Base-by-base conservation (phyloP, 2,113 vertebrate species). In the Plestiodon gilberti region DNA sequence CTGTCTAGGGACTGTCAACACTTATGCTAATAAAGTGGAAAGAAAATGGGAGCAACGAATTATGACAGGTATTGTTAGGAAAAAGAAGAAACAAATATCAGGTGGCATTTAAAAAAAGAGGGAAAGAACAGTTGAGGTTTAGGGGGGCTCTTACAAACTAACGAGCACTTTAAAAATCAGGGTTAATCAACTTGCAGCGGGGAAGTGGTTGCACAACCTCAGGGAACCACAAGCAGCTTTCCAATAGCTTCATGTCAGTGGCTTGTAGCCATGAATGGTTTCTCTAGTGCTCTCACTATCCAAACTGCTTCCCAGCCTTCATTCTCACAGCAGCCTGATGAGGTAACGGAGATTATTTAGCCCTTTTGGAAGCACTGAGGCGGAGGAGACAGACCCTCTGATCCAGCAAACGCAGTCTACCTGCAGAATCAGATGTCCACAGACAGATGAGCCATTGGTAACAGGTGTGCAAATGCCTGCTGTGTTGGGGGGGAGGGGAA, bases 81-180 rank as follows among this genome's bases (percentile, higher is more conserved):
- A 30, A 52, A 52, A 81, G 69, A 64, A 74, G 59, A 74, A 87
- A 87, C 40, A 74, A 75, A 38, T 38, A 80, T 43, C 17, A 25
- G 59, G 20, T 80, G 59, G 8, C 62, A 15, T 48, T n/a, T 40
- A 71, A 70, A 71, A 64, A 75, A 59, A 64, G 40, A 8, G 75
- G 78, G 52, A 75, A 25, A 81, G 57, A 75, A 81, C 22, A 17
- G 71, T 52, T 87, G 85, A 81, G 70, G 70, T 87, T 33, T 52
- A 40, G 38, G 43, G 43, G 78, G 78, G 78, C 61, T 87, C 78
- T 87, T 87, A 87, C 40, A 81, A 87, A 81, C 70, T 87, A 87
- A 87, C 59, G 65, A 71, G 65, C 40, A 86, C 57, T 87, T 87
- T 52, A 65, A 86, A 86, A 81, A 87, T 33, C 85, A 81, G 69